Conservation (phyloP, 2,888 invertebrate genomes). For the Macrophya alboannulata region DNA sequence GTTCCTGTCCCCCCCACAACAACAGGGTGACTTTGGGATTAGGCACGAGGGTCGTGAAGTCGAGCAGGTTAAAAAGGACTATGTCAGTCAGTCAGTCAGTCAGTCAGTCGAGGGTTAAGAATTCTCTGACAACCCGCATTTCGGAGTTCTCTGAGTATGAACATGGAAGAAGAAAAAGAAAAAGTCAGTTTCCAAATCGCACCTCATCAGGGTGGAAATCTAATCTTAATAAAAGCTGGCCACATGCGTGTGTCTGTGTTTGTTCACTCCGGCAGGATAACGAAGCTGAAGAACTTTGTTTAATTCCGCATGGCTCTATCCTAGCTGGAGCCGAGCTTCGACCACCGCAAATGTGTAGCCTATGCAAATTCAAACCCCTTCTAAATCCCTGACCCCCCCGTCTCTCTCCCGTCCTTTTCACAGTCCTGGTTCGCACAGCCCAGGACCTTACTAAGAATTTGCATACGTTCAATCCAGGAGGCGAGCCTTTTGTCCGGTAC, state of each 20-base stretch:
- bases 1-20: conserved; percentile 66
- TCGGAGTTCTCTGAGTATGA: neutral
- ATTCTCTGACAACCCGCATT: neutral
- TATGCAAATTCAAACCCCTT: conserved; percentile 75
- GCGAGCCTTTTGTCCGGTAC: conserved; percentile 76
- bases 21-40: conserved; percentile 71
- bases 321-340: neutral
- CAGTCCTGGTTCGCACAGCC: neutral
- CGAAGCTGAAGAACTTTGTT: conserved; percentile 68
- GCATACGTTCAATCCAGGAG: conserved; percentile 72
- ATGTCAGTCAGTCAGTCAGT: neutral
- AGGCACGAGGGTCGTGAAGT: conserved; percentile 56
- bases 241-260: too few relatives aligned
- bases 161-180: neutral
- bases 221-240: conserved; percentile 78
- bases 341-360: conserved; percentile 75
- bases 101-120: conserved; percentile 18
- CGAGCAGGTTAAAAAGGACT: conserved; percentile 31
- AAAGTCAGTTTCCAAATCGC: neutral
- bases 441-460: conserved; percentile 70
- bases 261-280: conserved; percentile 67
- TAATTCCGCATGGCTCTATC: conserved; percentile 57
- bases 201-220: conserved; percentile 68
- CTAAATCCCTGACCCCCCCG: conserved; percentile 62
- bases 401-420: conserved; percentile 26